Evolutionary conservation across 2,113 vertebrate genomes (phyloP), one percentile per base, ranked within the genome.

Genomic region (Clinocottus analis): DNA sequence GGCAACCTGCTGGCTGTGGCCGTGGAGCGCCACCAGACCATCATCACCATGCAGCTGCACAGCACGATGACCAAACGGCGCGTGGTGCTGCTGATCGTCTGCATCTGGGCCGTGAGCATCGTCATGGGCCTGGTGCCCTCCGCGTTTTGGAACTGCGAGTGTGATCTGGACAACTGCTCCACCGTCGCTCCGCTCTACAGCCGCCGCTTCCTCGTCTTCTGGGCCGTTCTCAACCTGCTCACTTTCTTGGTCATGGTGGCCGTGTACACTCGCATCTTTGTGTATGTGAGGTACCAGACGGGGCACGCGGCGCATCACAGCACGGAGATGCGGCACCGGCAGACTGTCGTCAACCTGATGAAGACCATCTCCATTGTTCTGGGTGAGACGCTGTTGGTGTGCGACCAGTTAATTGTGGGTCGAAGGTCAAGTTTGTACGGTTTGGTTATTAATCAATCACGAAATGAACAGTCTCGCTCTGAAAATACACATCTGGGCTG

Each of bases 291-390:
- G 6, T 90, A 94, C 71, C 94, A 95, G 49, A 95, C 94, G 84
- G 87, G 75, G 0, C 64, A 92, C 23, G 92, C 94, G 91, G 94
- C 95, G 0, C 91, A 90, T 72, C 96, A 97, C 37, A 94, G 94
- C 0, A 91, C 91, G 0, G 94, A 96, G 39, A 90, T 89, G 5
- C 87, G 86, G 27, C 95, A 96, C 77, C 93, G 67, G 17, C 95
- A 97, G 85, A 96, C 95, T 0, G 92, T 97, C 13, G 81, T 97
- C 85, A 95, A 94, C 84, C 94, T 99, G 17, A 96, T 98, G 94
- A 99, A 98, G 90, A 99, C 97, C 0, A 97, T 98, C 63, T 96
- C 95, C 61, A 97, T 98, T 84, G 96, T 99, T 47, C 85, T 98
- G 11, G 96, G 97, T 98, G 87, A 96, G 96, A 85, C 49, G 4